A percentile compares a stretch with the other conserved stretches of the same genome.
These are phyloP conservation scores for Sitophilus oryzae DNA, from an alignment of 1,140 invertebrate species.

Conservation along the genomic window DNA sequence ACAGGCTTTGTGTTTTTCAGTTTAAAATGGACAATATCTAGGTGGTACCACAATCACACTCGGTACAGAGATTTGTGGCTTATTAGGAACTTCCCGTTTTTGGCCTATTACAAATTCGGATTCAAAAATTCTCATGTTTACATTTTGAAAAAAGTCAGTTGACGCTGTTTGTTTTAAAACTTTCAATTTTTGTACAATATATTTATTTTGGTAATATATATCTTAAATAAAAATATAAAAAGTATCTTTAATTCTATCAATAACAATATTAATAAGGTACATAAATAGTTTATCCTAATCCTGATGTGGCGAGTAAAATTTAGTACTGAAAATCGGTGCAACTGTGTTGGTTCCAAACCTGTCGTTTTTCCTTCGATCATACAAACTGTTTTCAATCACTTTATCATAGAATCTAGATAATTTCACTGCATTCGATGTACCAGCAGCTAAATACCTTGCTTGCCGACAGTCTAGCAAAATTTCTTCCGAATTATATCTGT, in stretches of 20 bases:
- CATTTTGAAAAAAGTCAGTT: no score
- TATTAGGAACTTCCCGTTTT: slow-evolving; percentile 37
- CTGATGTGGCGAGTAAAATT: slow-evolving; percentile 42
- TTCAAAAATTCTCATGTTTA: slow-evolving; percentile 15
- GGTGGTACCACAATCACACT: slow-evolving; percentile 25
- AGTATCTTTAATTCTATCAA: no score
- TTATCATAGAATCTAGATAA: slow-evolving; percentile 91
- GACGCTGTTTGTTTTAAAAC: no score
- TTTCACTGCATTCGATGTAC: slow-evolving; percentile 86
- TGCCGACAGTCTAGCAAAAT: slow-evolving; percentile 81
- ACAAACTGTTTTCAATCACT: slow-evolving; percentile 48
- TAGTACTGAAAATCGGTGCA: slow-evolving; percentile 34
- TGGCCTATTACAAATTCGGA: slow-evolving; percentile 37
- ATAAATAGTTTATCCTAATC: no score
- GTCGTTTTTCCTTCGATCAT: slow-evolving; percentile 29
- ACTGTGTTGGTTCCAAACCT: slow-evolving; percentile 32
- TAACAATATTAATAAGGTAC: no score
- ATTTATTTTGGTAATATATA: no score
- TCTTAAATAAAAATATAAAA: no score
- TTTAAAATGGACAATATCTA: slow-evolving; percentile 22
- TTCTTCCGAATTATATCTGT: slow-evolving; percentile 91
- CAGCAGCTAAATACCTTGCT: slow-evolving; percentile 78
- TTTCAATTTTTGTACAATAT: no score
- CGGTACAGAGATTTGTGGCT: slow-evolving; percentile 31
- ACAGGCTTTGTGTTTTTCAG: not conserved